Evolutionary conservation across 2,888 invertebrate species (phyloP), one percentile per base, ranked within the genome.

Genomic region (Pachliopta kotzebuea): DNA sequence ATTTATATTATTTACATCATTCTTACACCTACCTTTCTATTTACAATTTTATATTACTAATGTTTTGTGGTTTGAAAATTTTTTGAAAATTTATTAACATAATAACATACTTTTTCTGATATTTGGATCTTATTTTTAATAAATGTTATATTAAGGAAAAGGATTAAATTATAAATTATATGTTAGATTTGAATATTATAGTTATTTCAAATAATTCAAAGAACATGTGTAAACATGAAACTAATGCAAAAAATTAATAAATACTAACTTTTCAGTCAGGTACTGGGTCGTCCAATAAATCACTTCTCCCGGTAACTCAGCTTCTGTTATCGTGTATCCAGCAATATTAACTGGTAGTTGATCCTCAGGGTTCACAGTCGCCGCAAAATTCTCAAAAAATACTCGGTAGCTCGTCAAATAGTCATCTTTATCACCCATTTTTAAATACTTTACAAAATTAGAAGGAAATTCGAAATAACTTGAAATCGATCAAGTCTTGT

Each of bases 221-320:
- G 31, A 31, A 31, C 31, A 31, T 31, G 11, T 9, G 9, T 11
- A 31, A 31, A 9, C 1, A 8, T 9, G 31, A 31, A 31, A 11
- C 8, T 31, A n/a, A 31, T 50, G 20, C 23, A 37, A 23, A 24
- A 20, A 37, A 26, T 17, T 9, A 49, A 18, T 23, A 24, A 55
- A 20, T n/a, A 93, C 94, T 94, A 90, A 96, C 96, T 95, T 95
- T 85, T 95, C 94, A 72, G 93, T 93, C 76, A 96, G 92, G 88
- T 96, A 96, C 81, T 95, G 95, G 63, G 95, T 93, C 59, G 94
- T 94, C 94, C 96, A 96, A 84, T 95, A 94, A 66, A 95, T 92
- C 69, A 96, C 94, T 81, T 95, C 96, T 56, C 96, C 96, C 72
- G 93, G 90, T 66, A 96, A 88, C 88, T 96, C 96, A 14, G 92